A percentile compares a stretch with the other conserved stretches of the same genome.
These are phyloP conservation scores for Eudyptes chrysolophus DNA, from an alignment of 2,113 vertebrate species.

Conservation along the genomic window DNA sequence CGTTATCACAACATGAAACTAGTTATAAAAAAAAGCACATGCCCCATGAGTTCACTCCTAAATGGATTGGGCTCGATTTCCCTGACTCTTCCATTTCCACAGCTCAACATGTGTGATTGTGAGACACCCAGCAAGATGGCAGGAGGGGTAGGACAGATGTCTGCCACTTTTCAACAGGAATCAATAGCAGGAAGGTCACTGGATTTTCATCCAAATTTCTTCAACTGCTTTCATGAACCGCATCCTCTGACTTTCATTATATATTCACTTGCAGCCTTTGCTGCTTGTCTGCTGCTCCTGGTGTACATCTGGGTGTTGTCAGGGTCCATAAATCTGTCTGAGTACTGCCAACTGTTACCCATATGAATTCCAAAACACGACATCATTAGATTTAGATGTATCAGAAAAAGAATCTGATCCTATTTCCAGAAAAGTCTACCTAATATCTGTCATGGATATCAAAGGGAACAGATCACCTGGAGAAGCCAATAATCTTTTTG, in stretches of 20 bases:
- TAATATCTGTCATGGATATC: background rate
- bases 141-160: background rate
- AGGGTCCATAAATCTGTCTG: slow-evolving; percentile 23
- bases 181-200: background rate
- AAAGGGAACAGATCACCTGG: background rate
- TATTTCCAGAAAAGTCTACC: background rate
- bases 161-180: background rate
- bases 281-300: background rate
- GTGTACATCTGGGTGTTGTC: background rate
- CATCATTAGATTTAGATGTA: background rate
- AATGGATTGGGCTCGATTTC: background rate
- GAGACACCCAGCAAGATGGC: background rate
- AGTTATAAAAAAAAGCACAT: background rate
- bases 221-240: background rate
- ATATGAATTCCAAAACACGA: background rate
- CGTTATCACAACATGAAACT: background rate
- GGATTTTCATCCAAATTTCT: background rate
- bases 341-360: background rate
- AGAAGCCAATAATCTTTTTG: background rate
- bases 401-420: background rate
- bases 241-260: background rate
- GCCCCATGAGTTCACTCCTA: background rate
- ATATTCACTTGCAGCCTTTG: background rate
- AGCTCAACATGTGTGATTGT: background rate
- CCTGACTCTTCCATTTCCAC: background rate